A percentile compares a stretch with the other conserved stretches of the same genome.
Evolutionary conservation across 2,113 vertebrate species (phyloP).

Genomic region (Amazona vittata): DNA sequence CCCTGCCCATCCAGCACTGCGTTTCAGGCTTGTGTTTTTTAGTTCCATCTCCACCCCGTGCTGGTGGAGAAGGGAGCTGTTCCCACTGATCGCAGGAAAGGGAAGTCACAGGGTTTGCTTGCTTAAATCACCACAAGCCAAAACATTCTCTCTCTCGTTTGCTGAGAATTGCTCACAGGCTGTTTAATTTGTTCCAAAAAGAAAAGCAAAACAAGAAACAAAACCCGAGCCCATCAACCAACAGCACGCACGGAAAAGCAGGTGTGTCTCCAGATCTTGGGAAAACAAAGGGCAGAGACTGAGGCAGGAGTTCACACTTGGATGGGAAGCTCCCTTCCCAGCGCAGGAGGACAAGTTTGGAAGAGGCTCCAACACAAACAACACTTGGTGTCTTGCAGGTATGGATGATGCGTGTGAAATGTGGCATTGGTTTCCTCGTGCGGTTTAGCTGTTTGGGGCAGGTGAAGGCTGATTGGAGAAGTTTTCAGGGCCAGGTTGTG

Average conservation of each 20-base stretch:
- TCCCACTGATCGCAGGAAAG: slow-evolving; percentile 39
- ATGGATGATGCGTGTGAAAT: not conserved
- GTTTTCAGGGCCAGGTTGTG: not conserved
- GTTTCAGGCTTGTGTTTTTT: slow-evolving; percentile 1
- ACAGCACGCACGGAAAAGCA: not conserved
- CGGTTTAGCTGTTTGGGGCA: not conserved
- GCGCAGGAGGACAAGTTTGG: not conserved
- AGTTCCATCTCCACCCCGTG: slow-evolving; percentile 35
- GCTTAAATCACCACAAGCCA: slow-evolving; percentile 45
- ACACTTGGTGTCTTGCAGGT: not conserved
- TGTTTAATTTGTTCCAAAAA: not conserved
- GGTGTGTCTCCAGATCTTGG: not conserved
- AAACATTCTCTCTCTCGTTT: not conserved
- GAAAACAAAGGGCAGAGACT: not conserved
- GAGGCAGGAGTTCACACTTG: not conserved
- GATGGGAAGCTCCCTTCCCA: not conserved
- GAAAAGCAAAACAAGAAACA: not conserved
- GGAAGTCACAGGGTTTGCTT: slow-evolving; percentile 61
- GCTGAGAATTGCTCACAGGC: not conserved
- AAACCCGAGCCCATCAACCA: not conserved
- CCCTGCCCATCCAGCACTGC: not conserved
- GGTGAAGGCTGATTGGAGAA: not conserved
- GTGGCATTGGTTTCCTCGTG: not conserved
- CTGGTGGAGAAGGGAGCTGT: slow-evolving; percentile 20
- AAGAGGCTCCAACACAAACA: not conserved